These are phyloP conservation scores for Dreissena polymorpha DNA, from an alignment of 1,140 invertebrate genomes.

Conservation along the genomic window DNA sequence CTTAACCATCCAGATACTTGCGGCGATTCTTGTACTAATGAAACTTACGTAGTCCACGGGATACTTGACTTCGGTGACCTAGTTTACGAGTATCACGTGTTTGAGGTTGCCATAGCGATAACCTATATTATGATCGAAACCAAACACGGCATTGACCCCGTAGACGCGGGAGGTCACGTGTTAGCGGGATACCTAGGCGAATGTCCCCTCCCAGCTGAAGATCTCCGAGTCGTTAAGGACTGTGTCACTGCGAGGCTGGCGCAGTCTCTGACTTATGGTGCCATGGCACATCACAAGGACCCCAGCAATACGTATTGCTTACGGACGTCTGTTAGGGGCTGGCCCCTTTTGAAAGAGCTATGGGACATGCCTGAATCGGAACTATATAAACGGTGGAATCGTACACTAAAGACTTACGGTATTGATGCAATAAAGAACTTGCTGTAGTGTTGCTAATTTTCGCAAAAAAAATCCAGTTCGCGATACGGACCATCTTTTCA, in stretches of 20 bases:
- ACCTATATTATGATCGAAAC: slow-evolving; percentile 89
- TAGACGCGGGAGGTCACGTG: slow-evolving; percentile 85
- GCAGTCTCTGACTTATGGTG: slow-evolving; percentile 90
- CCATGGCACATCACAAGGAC: slow-evolving; percentile 86
- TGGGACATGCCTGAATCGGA: slow-evolving; percentile 51
- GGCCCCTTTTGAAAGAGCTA: slow-evolving; percentile 47
- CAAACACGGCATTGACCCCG: slow-evolving; percentile 79
- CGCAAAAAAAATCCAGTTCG: no score
- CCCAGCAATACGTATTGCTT: slow-evolving; percentile 83
- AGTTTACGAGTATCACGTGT: slow-evolving; percentile 86
- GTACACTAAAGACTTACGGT: slow-evolving; percentile 20
- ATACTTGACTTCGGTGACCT: slow-evolving; percentile 93
- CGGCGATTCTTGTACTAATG: neutral
- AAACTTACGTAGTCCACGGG: slow-evolving; percentile 76
- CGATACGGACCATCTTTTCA: no score
- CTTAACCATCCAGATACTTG: neutral
- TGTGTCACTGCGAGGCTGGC: slow-evolving; percentile 88
- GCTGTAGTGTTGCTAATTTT: no score
- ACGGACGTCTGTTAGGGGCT: slow-evolving; percentile 39
- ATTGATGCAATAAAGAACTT: neutral
- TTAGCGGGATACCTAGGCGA: slow-evolving; percentile 87
- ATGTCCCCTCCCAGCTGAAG: slow-evolving; percentile 82
- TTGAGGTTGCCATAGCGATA: slow-evolving; percentile 90
- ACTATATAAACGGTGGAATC: slow-evolving; percentile 35
- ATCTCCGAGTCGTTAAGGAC: slow-evolving; percentile 85